Conservation (phyloP, 1,140 invertebrate genomes). For the Scaptomyza graminum region DNA sequence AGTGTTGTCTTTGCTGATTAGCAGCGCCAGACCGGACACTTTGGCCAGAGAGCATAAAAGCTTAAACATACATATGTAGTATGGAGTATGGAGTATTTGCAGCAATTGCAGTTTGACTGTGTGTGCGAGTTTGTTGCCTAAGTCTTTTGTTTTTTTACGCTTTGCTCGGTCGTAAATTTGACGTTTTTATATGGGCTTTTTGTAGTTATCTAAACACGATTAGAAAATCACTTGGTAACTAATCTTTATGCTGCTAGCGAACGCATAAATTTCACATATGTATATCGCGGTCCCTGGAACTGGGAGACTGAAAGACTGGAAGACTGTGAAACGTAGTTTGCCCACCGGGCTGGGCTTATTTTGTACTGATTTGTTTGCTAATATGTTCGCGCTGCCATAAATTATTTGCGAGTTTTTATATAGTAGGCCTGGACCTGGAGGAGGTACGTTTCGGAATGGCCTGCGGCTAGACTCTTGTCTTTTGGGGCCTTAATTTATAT, state of each 20-base stretch:
- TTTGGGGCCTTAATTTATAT: conserved; percentile 31
- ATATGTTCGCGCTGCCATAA: conserved; percentile 81
- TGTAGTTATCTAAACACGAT: conserved; percentile 66
- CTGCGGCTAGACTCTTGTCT: conserved; percentile 40
- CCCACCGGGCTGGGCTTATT: conserved; percentile 63
- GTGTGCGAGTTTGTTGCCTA: conserved; percentile 47
- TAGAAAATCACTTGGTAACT: conserved; percentile 74
- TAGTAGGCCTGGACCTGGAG: conserved; percentile 44
- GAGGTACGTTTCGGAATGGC: conserved; percentile 38
- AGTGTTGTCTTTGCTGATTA: conserved; percentile 75
- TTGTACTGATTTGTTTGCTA: conserved; percentile 83
- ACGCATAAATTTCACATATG: conserved; percentile 69
- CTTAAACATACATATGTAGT: conserved; percentile 44
- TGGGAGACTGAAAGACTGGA: conserved; percentile 3
- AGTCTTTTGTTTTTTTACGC: conserved; percentile 51
- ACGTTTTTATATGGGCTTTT: conserved; percentile 73
- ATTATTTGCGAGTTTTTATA: conserved; percentile 74
- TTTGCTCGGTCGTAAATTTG: conserved; percentile 64
- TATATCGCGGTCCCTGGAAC: conserved; percentile 35
- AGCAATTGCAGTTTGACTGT: conserved; percentile 22
- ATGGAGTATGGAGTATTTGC: conserved; percentile 55
- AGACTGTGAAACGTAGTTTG: conserved; percentile 11
- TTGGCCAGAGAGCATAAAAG: conserved; percentile 23
- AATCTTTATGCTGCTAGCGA: conserved; percentile 74
- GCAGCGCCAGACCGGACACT: conserved; percentile 39